phyloP scores from a whole-genome alignment of 1,140 invertebrate species.

The Phocides pigmalion region DNA sequence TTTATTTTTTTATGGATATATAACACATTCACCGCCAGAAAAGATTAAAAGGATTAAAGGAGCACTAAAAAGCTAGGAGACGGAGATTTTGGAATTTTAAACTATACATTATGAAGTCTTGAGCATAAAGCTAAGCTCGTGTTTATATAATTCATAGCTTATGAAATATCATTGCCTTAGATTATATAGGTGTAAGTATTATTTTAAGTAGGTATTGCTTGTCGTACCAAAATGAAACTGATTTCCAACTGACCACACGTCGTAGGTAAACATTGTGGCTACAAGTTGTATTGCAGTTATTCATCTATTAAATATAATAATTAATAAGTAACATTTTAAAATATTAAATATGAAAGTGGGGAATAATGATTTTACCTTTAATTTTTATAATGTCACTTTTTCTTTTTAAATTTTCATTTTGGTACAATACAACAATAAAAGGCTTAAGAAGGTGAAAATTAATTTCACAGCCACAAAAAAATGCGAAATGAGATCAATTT shows the following conservation, averaged over 20 bases:
- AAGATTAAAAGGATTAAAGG: conserved; percentile 3
- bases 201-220: neutral
- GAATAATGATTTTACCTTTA: too few species aligned
- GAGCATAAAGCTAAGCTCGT: conserved; percentile 28
- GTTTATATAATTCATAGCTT: conserved; percentile 23
- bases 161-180: conserved; percentile 7
- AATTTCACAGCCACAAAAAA: too few species aligned
- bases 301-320: too few species aligned
- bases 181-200: neutral
- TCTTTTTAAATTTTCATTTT: too few species aligned
- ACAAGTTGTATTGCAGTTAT: too few species aligned
- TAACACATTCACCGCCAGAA: conserved; percentile 17
- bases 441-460: too few species aligned
- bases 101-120: conserved; percentile 5
- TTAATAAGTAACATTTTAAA: too few species aligned
- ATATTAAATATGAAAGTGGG: too few species aligned
- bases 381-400: too few species aligned
- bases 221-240: neutral
- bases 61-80: conserved; percentile 17
- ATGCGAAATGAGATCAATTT: too few species aligned
- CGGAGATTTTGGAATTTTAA: conserved; percentile 12
- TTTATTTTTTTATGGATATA: neutral
- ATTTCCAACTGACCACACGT: neutral
- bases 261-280: too few species aligned
- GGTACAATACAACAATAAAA: too few species aligned